These are phyloP conservation scores for Cyaniris semiargus DNA, from an alignment of 2,888 invertebrate genomes.

Conservation along the genomic window DNA sequence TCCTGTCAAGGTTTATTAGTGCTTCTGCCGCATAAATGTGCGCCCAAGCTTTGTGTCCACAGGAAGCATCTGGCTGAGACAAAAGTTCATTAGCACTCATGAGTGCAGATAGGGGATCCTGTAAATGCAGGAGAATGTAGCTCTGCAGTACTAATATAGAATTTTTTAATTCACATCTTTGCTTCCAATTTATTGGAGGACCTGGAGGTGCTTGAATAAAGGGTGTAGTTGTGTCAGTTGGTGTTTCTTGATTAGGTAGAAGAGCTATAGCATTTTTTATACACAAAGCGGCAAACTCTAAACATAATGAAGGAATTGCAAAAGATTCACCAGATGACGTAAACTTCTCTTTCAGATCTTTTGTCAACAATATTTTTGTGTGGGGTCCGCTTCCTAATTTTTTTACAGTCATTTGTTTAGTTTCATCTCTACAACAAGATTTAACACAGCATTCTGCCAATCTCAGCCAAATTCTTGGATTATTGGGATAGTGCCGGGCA, in stretches of 20 bases:
- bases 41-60: constrained; percentile 85
- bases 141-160: constrained; percentile 88
- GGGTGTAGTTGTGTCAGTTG: constrained; percentile 56
- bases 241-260: constrained; percentile 80
- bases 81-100: constrained; percentile 89
- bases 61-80: constrained; percentile 82
- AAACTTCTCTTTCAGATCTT: constrained; percentile 67
- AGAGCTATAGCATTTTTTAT: constrained; percentile 90
- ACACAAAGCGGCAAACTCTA: constrained; percentile 95
- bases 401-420: constrained; percentile 67
- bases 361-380: constrained; percentile 63
- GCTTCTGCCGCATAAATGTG: constrained; percentile 95
- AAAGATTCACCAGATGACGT: constrained; percentile 84
- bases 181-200: constrained; percentile 81
- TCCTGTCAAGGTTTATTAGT: constrained; percentile 88
- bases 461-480: constrained; percentile 94
- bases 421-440: constrained; percentile 81
- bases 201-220: constrained; percentile 81
- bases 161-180: constrained; percentile 81
- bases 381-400: constrained; percentile 74
- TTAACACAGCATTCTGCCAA: constrained; percentile 95
- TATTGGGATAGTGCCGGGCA: constrained; percentile 91
- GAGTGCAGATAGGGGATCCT: constrained; percentile 89
- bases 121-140: constrained; percentile 91
- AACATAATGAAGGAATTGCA: constrained; percentile 91